Base-by-base conservation (phyloP, 2,888 invertebrate genomes). In the Lasioglossum morio region DNA sequence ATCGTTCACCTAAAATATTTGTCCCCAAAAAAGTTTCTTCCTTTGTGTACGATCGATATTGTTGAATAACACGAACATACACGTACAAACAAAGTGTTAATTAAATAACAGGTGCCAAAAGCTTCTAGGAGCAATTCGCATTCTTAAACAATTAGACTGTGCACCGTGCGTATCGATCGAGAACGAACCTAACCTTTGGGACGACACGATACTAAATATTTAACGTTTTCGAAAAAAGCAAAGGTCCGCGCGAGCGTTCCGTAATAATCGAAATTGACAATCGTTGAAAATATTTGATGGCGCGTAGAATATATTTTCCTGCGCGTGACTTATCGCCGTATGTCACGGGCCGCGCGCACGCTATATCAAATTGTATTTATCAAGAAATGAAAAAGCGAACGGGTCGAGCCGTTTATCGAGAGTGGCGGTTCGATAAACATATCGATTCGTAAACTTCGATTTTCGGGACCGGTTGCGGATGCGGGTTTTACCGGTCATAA, bases 351-450 rank as follows among this genome's bases (percentile, higher is more conserved):
- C 60, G 66, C 8, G 3, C 23, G 53, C 66, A 34, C 4, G 34
- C 40, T 37, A 34, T 48, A 37, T 23, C 80, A 63, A 48, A 77
- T 81, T 81, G 70, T 77, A 70, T 76, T 76, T 63, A 76, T 40
- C 74, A 37, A 53, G 37, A 12, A 53, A 53, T 23, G 74, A n/a
- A 37, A 76, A 43, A 40, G n/a, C 37, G 27, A 63, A 43, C 12
- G 40, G 19, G 14, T 10, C 53, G 53, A 10, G 5, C 23, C 34
- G 34, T 66, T 34, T 43, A 27, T 43, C 53, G 53, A 43, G 40
- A 19, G 43, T 1, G 27, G 7, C 8, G 53, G 5, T 27, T 63
- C 23, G 70, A n/a, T 70, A 37, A 70, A 40, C 40, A 40, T 70
- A 70, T 27, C n/a, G 66, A 66, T 66, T n/a, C 40, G 27, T 1